Conservation (phyloP, 2,797 vertebrate genomes). For the Anomalospiza imberbis region DNA sequence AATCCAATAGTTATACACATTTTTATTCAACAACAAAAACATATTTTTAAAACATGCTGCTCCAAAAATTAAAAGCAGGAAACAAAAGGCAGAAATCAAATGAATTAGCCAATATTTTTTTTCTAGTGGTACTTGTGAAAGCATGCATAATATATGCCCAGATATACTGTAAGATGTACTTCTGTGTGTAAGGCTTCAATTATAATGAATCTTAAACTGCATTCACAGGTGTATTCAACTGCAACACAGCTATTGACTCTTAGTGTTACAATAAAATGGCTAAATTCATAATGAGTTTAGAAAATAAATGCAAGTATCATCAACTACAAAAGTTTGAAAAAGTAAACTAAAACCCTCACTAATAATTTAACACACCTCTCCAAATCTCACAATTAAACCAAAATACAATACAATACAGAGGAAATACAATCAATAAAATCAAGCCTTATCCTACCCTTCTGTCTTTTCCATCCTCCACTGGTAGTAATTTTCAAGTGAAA, state of each 20-base stretch:
- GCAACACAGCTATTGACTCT: neutral
- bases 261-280: neutral
- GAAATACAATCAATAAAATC: neutral
- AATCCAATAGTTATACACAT: neutral
- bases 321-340: neutral
- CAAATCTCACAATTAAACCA: neutral
- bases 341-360: neutral
- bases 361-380: neutral
- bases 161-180: neutral
- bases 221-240: neutral
- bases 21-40: neutral
- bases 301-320: neutral
- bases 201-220: neutral
- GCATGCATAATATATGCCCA: neutral
- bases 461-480: neutral
- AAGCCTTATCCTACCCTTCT: neutral
- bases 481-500: neutral
- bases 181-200: neutral
- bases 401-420: neutral
- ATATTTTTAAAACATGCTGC: neutral
- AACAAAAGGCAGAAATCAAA: neutral
- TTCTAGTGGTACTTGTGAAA: neutral
- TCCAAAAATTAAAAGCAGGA: neutral
- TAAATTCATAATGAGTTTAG: neutral
- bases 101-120: neutral